These are phyloP conservation scores for Staurois parvus DNA, from an alignment of 2,797 vertebrate species.

Conservation along the genomic window DNA sequence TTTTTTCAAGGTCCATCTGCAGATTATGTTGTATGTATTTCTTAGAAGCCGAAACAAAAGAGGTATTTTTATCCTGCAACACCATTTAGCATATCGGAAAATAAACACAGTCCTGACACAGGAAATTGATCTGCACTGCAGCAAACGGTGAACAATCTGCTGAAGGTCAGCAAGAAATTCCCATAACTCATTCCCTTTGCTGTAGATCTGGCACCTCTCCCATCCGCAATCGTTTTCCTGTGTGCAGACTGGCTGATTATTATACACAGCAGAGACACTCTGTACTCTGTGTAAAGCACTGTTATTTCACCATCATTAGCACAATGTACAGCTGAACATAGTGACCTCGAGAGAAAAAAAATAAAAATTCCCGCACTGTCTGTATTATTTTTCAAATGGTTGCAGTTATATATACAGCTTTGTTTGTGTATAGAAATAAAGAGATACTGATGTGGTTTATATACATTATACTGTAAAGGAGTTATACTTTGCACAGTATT, in stretches of 20 bases:
- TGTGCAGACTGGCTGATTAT: constrained; percentile 18
- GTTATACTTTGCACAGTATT: too few relatives aligned
- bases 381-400: background rate
- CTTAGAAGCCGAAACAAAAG: constrained; percentile 9
- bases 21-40: background rate
- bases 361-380: too few relatives aligned
- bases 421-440: background rate
- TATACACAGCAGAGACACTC: constrained; percentile 18
- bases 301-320: constrained; percentile 5
- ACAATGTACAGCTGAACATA: background rate
- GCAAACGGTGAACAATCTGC: constrained; percentile 29
- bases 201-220: constrained; percentile 46
- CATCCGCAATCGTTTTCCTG: constrained; percentile 14
- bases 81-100: constrained; percentile 22
- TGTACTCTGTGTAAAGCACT: constrained; percentile 5
- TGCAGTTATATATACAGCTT: background rate
- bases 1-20: constrained; percentile 11
- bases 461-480: too few relatives aligned
- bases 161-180: constrained; percentile 58
- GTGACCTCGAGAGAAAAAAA: background rate
- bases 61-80: constrained; percentile 19
- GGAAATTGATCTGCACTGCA: constrained; percentile 56
- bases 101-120: constrained; percentile 41
- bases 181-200: constrained; percentile 36
- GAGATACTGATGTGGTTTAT: too few relatives aligned